Base-by-base conservation (phyloP, 2,113 vertebrate genomes). In the Centropus unirufus region DNA sequence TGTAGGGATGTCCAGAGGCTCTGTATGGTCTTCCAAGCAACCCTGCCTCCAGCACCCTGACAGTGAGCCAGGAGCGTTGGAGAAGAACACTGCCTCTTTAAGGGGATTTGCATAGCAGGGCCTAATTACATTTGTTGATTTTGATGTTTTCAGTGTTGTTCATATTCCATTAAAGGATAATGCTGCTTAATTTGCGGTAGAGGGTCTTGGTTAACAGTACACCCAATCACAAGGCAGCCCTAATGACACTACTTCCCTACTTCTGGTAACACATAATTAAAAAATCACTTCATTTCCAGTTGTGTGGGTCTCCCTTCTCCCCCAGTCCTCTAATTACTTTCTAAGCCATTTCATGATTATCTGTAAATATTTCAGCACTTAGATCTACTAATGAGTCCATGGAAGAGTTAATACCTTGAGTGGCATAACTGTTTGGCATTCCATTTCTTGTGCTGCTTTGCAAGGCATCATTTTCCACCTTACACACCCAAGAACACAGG, bases 111-210 rank as follows among this genome's bases (percentile, higher is more conserved):
- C 92, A 87, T 93, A 61, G 77, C 82, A 87, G 80, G 83, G 92
- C 77, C 93, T 96, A 95, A 97, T 96, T 96, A 90, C 90, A 90
- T 89, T 91, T 90, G 93, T 95, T 96, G 88, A 89, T 94, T 96
- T 83, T 87, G 83, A 76, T 94, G 88, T 90, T 92, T 96, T 95
- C 75, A 30, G 77, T 95, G 91, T 87, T 95, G 92, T 94, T 95
- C 95, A 93, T 97, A 95, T 97, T 93, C 96, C 88, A 96, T 95
- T 97, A 95, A 97, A 96, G 89, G 93, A 95, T 94, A 96, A 96
- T 95, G 77, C 90, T 1, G 69, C 90, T 95, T 96, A 96, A 95
- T 96, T 97, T 97, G 92, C 89, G 91, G 90, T 83, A 63, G 73
- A 95, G 91, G 96, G 91, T 96, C 95, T 94, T 2, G 36, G 93